Conservation (phyloP, 2,888 invertebrate genomes). For the Gari tellinella region DNA sequence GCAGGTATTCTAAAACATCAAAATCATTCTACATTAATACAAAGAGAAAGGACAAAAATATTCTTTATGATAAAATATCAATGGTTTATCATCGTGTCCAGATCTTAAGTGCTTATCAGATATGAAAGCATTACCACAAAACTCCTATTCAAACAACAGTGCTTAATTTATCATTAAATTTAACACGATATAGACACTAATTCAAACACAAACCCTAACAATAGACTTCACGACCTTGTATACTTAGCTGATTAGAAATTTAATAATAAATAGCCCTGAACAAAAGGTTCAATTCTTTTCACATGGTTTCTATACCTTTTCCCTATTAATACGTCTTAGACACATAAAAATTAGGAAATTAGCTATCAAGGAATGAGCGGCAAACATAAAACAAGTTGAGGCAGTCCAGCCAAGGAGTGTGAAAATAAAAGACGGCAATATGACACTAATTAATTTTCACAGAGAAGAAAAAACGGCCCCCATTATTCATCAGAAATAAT, state of each 20-base stretch:
- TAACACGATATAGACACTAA: conserved; percentile 61
- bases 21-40: conserved; percentile 55
- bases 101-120: conserved; percentile 45
- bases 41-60: conserved; percentile 53
- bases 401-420: conserved; percentile 1
- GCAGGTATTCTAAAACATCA: conserved; percentile 41
- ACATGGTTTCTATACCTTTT: conserved; percentile 51
- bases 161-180: conserved; percentile 65
- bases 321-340: conserved; percentile 36
- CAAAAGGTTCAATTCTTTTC: conserved; percentile 49
- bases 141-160: conserved; percentile 59
- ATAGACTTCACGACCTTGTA: conserved; percentile 54
- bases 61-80: conserved; percentile 48
- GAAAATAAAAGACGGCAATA: conserved; percentile 1
- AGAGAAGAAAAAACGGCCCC: conserved; percentile 3
- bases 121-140: conserved; percentile 34
- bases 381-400: background rate
- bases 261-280: conserved; percentile 60
- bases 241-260: conserved; percentile 65
- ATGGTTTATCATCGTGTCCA: conserved; percentile 35
- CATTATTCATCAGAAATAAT: too few species aligned
- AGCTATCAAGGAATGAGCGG: conserved; percentile 1
- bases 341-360: conserved; percentile 44
- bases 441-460: conserved; percentile 36
- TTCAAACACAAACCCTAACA: conserved; percentile 54